Evolutionary conservation across 2,797 vertebrate species (phyloP).

Genomic region (Enteromius mattozi): DNA sequence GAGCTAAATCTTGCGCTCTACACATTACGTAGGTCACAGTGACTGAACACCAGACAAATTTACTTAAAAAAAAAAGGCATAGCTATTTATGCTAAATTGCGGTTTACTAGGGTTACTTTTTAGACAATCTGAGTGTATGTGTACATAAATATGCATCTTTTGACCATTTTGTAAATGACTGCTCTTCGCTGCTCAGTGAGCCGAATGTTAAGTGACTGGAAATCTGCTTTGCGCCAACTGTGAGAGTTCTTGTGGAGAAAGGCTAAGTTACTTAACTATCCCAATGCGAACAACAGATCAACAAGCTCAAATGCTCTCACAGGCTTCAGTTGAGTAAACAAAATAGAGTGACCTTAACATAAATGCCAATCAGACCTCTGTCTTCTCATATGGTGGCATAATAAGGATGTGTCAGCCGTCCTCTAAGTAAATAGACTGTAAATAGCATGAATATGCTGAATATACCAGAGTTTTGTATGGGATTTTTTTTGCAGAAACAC

Average conservation of each 20-base stretch:
- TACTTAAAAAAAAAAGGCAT: constrained; percentile 23
- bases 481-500: neutral
- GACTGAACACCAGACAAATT: constrained; percentile 25
- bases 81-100: constrained; percentile 36
- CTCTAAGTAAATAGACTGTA: constrained; percentile 9
- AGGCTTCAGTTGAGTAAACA: constrained; percentile 37
- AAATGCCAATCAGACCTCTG: constrained; percentile 50
- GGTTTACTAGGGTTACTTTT: constrained; percentile 20
- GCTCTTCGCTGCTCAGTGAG: constrained; percentile 7
- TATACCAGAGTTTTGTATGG: neutral
- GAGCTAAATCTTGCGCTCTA: neutral
- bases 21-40: constrained; percentile 22
- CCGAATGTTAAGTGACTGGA: constrained; percentile 42
- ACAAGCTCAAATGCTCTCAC: constrained; percentile 27
- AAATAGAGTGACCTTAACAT: constrained; percentile 53
- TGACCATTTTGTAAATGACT: constrained; percentile 42
- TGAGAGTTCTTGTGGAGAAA: constrained; percentile 30
- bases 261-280: constrained; percentile 47
- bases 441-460: neutral
- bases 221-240: constrained; percentile 35
- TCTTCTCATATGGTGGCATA: constrained; percentile 18
- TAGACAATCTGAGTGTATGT: constrained; percentile 21
- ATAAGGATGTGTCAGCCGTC: constrained; percentile 13
- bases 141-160: constrained; percentile 32
- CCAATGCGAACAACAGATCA: constrained; percentile 44